Percentiles rank a stretch among this genome's conserved stretches.
phyloP scores from a whole-genome alignment of 2,113 vertebrate genomes.

The Cyprinodon variegatus region DNA sequence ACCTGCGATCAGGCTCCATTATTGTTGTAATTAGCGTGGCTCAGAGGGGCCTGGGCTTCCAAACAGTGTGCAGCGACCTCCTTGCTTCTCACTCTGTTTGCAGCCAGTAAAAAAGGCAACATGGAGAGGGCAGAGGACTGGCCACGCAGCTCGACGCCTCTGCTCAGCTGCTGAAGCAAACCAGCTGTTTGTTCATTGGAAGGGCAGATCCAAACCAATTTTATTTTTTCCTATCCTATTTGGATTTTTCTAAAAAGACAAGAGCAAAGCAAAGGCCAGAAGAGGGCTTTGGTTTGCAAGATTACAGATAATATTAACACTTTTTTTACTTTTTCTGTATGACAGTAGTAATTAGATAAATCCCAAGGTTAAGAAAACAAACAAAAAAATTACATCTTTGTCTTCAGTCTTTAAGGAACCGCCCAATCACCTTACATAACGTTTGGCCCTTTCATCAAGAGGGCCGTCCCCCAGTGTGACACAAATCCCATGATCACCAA shows the following conservation, averaged over 20 bases:
- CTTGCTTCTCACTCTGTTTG: slow-evolving; percentile 70
- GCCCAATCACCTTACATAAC: slow-evolving; percentile 33
- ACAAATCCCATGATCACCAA: slow-evolving; percentile 72
- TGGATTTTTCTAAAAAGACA: slow-evolving; percentile 33
- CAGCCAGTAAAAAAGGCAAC: slow-evolving; percentile 58
- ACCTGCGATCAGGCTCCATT: slow-evolving; percentile 74
- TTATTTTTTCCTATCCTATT: slow-evolving; percentile 64
- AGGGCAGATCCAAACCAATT: slow-evolving; percentile 52
- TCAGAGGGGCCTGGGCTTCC: slow-evolving; percentile 56
- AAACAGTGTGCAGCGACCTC: slow-evolving; percentile 70
- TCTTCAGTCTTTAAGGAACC: slow-evolving; percentile 49
- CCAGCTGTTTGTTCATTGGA: slow-evolving; percentile 76
- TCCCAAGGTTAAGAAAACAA: not conserved
- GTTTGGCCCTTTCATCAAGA: slow-evolving; percentile 54
- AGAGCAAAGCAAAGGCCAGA: slow-evolving; percentile 20
- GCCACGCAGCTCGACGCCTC: slow-evolving; percentile 55
- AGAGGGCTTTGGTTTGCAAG: not conserved
- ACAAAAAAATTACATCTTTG: slow-evolving; percentile 4
- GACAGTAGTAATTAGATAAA: slow-evolving; percentile 42
- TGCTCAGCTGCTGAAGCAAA: slow-evolving; percentile 54
- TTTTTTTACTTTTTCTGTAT: slow-evolving; percentile 10
- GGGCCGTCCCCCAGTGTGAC: slow-evolving; percentile 44
- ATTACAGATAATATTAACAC: not conserved
- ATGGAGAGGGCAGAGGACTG: slow-evolving; percentile 63
- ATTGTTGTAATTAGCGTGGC: slow-evolving; percentile 78